Evolutionary conservation across 2,888 invertebrate genomes (phyloP), one percentile per base, ranked within the genome.

Genomic region (Congeria kusceri): DNA sequence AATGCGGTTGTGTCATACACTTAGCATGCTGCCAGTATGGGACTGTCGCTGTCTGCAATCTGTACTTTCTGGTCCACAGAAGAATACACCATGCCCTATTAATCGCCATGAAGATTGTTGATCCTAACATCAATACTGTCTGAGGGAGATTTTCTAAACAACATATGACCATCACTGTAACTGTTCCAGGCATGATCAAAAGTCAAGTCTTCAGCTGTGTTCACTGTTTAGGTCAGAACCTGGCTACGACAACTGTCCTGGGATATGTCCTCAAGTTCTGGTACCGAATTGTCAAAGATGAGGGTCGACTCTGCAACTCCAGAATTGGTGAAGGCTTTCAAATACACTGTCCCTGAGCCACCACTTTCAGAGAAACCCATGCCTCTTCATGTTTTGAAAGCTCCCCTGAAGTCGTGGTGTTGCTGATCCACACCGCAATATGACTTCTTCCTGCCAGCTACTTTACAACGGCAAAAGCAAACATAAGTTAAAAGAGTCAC

Each of bases 391-490:
- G 88, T 84, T 44, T 75, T 72, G 70, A 81, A 86, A 20, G 78
- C 64, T 4, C 89, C 90, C 20, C 81, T 68, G 80, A 73, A 90
- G 7, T 64, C 77, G 81, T 85, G 23, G 57, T 29, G 47, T 32
- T 20, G 47, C 23, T 20, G 11, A 80, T 87, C 28, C 80, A 83
- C 1, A 89, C 79, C n/a, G 89, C 88, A 15, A 90, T 80, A 66
- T 89, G 77, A 0, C 90, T 89, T 20, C 90, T 89, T 18, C 88
- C 87, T n/a, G n/a, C n/a, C n/a, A n/a, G n/a, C n/a, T n/a, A n/a
- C n/a, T n/a, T n/a, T n/a, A n/a, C n/a, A n/a, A n/a, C n/a, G n/a
- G n/a, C n/a, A n/a, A n/a, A n/a, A n/a, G n/a, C n/a, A n/a, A n/a
- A n/a, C n/a, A n/a, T n/a, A n/a, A n/a, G n/a, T n/a, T n/a, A n/a